A percentile compares a stretch with the other conserved stretches of the same genome.
Evolutionary conservation across 2,113 vertebrate genomes (phyloP).

Genomic region (Corythaixoides concolor): DNA sequence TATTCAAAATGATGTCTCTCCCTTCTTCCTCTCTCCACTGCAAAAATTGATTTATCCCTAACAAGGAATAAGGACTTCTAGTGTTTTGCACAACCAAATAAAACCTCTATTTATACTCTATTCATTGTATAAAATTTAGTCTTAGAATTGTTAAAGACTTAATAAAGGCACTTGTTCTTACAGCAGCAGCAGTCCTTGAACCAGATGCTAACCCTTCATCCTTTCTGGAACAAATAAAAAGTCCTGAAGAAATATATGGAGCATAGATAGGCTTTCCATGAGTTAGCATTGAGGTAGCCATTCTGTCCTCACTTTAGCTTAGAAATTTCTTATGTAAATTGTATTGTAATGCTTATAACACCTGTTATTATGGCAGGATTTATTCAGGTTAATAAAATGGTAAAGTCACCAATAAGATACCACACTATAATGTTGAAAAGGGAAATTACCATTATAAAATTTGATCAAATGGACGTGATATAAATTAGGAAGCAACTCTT

Average conservation of each 20-base stretch:
- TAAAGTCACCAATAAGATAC: neutral
- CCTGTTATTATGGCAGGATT: conserved; percentile 12
- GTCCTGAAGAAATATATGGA: neutral
- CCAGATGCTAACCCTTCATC: neutral
- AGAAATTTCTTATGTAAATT: neutral
- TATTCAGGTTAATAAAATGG: conserved; percentile 4
- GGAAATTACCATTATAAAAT: conserved; percentile 3
- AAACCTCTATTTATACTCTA: neutral
- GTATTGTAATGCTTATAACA: neutral
- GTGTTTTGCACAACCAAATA: neutral
- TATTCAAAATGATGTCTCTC: neutral
- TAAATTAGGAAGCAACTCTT: neutral
- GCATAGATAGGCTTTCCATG: neutral
- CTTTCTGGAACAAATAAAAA: neutral
- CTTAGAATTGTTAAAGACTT: neutral
- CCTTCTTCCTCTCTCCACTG: neutral
- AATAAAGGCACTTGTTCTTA: neutral
- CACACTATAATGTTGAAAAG: neutral
- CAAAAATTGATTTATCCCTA: neutral
- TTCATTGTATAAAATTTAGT: neutral
- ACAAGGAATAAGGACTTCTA: neutral
- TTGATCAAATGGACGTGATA: neutral
- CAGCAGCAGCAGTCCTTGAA: neutral
- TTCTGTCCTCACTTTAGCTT: neutral
- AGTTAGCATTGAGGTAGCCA: neutral